Conservation (phyloP, 2,797 vertebrate species). For the Aselliscus stoliczkanus region DNA sequence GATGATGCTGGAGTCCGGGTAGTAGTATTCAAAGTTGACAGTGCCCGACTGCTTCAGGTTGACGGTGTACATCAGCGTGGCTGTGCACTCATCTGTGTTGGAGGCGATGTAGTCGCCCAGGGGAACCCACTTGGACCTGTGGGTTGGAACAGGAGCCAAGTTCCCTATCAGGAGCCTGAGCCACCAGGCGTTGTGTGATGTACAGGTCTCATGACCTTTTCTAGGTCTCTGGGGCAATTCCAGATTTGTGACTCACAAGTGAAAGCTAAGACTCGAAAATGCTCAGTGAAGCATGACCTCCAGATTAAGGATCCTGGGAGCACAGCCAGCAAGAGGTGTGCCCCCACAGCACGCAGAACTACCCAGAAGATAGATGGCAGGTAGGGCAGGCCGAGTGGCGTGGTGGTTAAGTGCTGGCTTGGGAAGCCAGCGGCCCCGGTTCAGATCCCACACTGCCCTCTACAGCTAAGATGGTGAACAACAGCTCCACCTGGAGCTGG, state of each 20-base stretch:
- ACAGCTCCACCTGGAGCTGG: no score
- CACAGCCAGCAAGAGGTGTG: neutral
- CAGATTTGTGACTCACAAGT: neutral
- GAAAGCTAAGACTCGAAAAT: neutral
- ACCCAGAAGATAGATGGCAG: neutral
- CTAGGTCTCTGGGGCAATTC: neutral
- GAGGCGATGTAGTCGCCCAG: constrained; percentile 91
- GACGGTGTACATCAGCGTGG: constrained; percentile 92
- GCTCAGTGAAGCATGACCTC: neutral
- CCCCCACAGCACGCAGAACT: neutral
- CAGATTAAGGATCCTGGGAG: neutral
- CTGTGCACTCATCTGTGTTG: constrained; percentile 94
- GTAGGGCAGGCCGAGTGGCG: no score
- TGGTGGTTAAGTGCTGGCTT: no score
- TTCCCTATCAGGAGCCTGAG: neutral
- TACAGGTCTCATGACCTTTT: neutral
- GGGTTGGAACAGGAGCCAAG: neutral
- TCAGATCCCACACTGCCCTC: no score
- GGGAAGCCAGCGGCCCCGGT: no score
- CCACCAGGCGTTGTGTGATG: neutral
- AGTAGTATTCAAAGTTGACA: constrained; percentile 93
- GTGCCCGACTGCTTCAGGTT: constrained; percentile 92
- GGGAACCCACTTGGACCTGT: constrained; percentile 92
- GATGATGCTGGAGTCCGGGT: constrained; percentile 91
- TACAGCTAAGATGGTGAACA: no score